phyloP scores from a whole-genome alignment of 1,140 invertebrate genomes.

The Teleogryllus occipitalis region DNA sequence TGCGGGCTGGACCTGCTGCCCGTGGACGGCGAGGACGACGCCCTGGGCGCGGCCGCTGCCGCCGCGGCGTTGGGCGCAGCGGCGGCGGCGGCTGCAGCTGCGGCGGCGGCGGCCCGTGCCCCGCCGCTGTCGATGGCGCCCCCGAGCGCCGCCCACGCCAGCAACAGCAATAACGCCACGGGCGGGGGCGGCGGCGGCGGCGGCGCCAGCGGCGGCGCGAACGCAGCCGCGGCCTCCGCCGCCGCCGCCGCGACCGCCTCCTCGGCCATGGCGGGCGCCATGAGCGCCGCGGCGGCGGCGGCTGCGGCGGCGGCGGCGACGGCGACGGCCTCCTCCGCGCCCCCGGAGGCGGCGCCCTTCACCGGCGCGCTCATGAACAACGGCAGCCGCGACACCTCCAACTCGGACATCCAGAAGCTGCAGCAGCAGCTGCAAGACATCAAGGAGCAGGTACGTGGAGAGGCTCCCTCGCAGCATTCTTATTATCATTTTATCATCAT shows the following conservation, averaged over 20 bases:
- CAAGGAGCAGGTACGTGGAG: constrained; percentile 75
- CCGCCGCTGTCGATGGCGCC: constrained; percentile 25
- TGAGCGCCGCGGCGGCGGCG: constrained; percentile 72
- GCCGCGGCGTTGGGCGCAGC: too few relatives aligned
- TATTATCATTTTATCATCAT: too few relatives aligned
- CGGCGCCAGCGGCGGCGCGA: constrained; percentile 93
- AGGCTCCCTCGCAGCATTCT: too few relatives aligned
- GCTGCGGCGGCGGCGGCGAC: constrained; percentile 54
- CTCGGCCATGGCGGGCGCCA: constrained; percentile 94
- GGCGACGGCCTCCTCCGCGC: constrained; percentile 41
- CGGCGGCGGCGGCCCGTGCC: background rate
- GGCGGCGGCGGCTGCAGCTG: too few relatives aligned
- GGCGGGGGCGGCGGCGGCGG: constrained; percentile 78
- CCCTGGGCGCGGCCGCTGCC: too few relatives aligned
- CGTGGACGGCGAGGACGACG: background rate
- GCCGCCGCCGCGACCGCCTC: constrained; percentile 85
- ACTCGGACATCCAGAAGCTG: constrained; percentile 81
- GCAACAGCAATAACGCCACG: constrained; percentile 87
- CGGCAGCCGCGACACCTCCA: constrained; percentile 61
- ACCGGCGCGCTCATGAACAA: constrained; percentile 67
- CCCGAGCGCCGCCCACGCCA: constrained; percentile 85
- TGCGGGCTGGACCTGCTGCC: background rate
- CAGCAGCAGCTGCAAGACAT: constrained; percentile 95
- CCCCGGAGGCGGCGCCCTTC: constrained; percentile 32
- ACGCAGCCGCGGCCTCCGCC: constrained; percentile 86